Evolutionary conservation across 2,888 invertebrate species (phyloP).

Genomic region (Mantis religiosa): DNA sequence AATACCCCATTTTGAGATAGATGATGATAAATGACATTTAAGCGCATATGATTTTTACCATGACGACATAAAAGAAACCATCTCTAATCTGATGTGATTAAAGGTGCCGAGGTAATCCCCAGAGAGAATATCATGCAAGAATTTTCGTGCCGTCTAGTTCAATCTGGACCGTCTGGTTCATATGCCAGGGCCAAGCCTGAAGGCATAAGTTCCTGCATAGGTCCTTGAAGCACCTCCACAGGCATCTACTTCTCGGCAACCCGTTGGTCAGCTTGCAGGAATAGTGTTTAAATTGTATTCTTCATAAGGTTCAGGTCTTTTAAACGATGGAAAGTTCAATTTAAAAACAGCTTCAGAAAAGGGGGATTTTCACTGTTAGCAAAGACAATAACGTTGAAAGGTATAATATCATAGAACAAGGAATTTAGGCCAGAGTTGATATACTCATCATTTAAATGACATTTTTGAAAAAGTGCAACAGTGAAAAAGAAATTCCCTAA

Average conservation of each 20-base stretch:
- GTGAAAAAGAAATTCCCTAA: too few species aligned
- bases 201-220: background rate
- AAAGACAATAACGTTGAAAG: too few species aligned
- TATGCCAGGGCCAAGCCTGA: background rate
- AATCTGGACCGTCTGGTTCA: background rate
- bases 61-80: background rate
- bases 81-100: background rate
- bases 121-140: background rate
- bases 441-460: too few species aligned
- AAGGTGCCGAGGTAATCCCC: background rate
- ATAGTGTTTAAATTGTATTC: too few species aligned
- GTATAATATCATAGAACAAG: too few species aligned
- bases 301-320: too few species aligned
- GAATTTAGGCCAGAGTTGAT: too few species aligned
- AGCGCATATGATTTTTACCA: background rate
- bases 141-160: background rate
- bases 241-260: background rate
- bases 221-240: background rate
- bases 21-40: background rate
- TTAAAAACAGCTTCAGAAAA: too few species aligned
- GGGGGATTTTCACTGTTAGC: too few species aligned
- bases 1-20: background rate
- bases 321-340: too few species aligned
- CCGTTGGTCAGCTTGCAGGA: too few species aligned
- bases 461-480: too few species aligned